Evolutionary conservation across 1,140 invertebrate species (phyloP).

Genomic region (Eriocheir sinensis): DNA sequence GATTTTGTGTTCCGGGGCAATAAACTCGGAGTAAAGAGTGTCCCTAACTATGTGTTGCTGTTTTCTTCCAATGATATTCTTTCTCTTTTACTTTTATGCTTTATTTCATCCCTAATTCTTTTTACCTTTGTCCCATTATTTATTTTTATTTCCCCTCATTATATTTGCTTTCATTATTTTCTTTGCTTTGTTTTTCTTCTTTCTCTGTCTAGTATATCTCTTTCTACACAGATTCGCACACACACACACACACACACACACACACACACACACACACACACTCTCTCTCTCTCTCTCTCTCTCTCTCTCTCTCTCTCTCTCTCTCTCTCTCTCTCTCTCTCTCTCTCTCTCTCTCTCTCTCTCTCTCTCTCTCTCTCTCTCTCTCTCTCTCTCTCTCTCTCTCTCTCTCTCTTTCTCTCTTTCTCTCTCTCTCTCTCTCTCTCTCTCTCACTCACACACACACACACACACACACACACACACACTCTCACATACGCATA

Average conservation of each 20-base stretch:
- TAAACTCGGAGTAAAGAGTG: no score
- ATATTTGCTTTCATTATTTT: no score
- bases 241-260: no score
- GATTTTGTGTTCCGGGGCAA: no score
- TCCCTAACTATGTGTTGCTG: no score
- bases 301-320: background rate
- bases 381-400: background rate
- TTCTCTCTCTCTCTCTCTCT: background rate
- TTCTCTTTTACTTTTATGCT: no score
- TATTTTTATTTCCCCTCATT: no score
- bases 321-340: background rate
- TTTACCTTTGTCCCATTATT: no score
- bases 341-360: background rate
- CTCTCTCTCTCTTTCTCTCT: background rate
- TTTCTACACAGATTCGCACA: background rate
- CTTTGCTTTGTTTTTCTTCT: no score
- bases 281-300: background rate
- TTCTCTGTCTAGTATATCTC: background rate
- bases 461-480: constrained; percentile 43
- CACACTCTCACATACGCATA: background rate
- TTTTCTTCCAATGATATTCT: no score
- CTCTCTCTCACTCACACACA: background rate
- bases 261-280: no score
- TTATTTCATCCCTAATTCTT: no score
- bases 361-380: background rate